phyloP scores from a whole-genome alignment of 2,888 invertebrate genomes.

The Bhutanitis thaidina region DNA sequence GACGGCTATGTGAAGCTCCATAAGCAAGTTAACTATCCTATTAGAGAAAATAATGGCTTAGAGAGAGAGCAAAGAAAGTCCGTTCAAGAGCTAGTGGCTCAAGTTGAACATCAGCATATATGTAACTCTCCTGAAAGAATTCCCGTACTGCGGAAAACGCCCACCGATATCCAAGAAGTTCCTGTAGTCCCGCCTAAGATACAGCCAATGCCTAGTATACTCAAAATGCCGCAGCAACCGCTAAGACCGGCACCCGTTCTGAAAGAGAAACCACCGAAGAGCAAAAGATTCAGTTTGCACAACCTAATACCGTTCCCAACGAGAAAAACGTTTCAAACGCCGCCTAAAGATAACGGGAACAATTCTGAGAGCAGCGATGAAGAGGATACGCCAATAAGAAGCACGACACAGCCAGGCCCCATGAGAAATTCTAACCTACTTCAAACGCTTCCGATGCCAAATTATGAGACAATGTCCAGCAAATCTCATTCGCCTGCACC shows the following conservation, averaged over 20 bases:
- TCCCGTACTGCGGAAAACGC: constrained; percentile 50
- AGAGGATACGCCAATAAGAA: constrained; percentile 72
- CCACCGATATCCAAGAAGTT: constrained; percentile 48
- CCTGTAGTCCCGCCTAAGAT: constrained; percentile 33
- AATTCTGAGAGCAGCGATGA: constrained; percentile 81
- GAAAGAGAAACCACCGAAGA: constrained; percentile 71
- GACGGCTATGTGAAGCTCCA: constrained; percentile 73
- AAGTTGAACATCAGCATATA: constrained; percentile 77
- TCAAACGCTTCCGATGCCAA: constrained; percentile 75
- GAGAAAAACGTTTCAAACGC: constrained; percentile 69
- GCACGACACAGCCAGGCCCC: constrained; percentile 69
- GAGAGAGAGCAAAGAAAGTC: constrained; percentile 72
- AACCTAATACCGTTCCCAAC: constrained; percentile 76
- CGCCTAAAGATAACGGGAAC: constrained; percentile 70
- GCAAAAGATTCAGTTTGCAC: constrained; percentile 72
- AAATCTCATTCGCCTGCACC: constrained; percentile 64
- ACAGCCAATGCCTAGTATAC: constrained; percentile 46
- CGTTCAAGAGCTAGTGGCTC: constrained; percentile 82
- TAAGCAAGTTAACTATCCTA: constrained; percentile 49
- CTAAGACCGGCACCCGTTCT: constrained; percentile 67
- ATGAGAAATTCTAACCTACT: constrained; percentile 77
- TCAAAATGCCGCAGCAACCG: constrained; percentile 71
- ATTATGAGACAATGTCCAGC: constrained; percentile 78
- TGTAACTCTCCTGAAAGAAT: constrained; percentile 60
- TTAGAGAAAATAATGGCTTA: constrained; percentile 37